Evolutionary conservation across 2,888 invertebrate genomes (phyloP).

Genomic region (Drosophila mimetica): DNA sequence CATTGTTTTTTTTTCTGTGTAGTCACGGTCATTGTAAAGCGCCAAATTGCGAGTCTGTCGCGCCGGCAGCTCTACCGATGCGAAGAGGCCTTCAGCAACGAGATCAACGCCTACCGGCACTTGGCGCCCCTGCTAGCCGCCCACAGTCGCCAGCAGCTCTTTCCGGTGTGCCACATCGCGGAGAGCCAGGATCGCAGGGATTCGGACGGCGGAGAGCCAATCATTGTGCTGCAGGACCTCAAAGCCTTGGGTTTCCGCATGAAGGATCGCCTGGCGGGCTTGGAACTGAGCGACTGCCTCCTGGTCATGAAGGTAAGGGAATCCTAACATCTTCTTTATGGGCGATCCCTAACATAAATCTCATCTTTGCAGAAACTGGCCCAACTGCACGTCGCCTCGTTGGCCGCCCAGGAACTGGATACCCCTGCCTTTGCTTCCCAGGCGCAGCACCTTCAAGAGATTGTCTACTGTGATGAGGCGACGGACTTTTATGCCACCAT

Average conservation of each 20-base stretch:
- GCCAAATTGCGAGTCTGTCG: slow-evolving; percentile 81
- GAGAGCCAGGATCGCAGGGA: slow-evolving; percentile 65
- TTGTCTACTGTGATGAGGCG: slow-evolving; percentile 82
- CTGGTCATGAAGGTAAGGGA: slow-evolving; percentile 80
- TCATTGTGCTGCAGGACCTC: slow-evolving; percentile 82
- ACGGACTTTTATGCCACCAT: slow-evolving; percentile 79
- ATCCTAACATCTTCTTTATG: no score
- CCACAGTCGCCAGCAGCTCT: slow-evolving; percentile 62
- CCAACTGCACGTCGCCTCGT: slow-evolving; percentile 81
- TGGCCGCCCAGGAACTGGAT: slow-evolving; percentile 77
- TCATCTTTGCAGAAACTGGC: slow-evolving; percentile 78
- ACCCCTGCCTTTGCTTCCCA: slow-evolving; percentile 62
- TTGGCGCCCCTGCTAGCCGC: slow-evolving; percentile 78
- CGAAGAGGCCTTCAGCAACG: slow-evolving; percentile 83
- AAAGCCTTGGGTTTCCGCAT: slow-evolving; percentile 76
- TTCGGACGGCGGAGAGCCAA: slow-evolving; percentile 63
- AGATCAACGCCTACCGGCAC: slow-evolving; percentile 81
- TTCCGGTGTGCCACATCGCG: slow-evolving; percentile 81
- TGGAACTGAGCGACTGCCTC: slow-evolving; percentile 79
- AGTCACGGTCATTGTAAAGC: slow-evolving; percentile 81
- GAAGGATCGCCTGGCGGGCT: slow-evolving; percentile 77
- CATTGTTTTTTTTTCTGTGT: background rate
- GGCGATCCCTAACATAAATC: background rate
- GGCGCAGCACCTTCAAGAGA: slow-evolving; percentile 74
- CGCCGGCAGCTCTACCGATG: slow-evolving; percentile 82